A percentile compares a stretch with the other conserved stretches of the same genome.
These are phyloP conservation scores for Notolabrus celidotus DNA, from an alignment of 2,797 vertebrate genomes.

Conservation along the genomic window DNA sequence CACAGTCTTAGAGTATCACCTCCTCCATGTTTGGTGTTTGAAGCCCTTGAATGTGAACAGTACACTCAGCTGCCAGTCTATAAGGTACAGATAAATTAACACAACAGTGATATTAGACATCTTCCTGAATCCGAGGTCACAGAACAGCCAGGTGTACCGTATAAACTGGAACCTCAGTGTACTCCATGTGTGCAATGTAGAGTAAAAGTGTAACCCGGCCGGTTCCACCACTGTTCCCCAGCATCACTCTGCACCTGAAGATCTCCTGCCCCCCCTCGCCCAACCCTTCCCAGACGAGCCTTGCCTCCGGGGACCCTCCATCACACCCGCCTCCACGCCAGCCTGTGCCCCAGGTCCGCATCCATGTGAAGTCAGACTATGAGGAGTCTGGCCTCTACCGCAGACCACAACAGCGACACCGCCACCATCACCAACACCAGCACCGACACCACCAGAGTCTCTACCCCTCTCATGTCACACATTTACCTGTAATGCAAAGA, in stretches of 20 bases:
- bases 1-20: background rate
- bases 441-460: conserved; percentile 5
- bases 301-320: conserved; percentile 16
- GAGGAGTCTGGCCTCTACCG: conserved; percentile 79
- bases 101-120: background rate
- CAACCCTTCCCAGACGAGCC: conserved; percentile 78
- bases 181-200: background rate
- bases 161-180: conserved; percentile 5
- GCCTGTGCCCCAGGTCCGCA: conserved; percentile 85
- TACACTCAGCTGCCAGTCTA: background rate
- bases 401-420: background rate
- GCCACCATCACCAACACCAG: background rate
- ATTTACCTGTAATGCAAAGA: conserved; percentile 1
- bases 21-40: background rate
- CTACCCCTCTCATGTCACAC: background rate
- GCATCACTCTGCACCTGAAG: conserved; percentile 92
- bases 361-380: conserved; percentile 88
- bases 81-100: background rate
- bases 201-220: conserved; percentile 44
- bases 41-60: background rate
- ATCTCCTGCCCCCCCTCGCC: conserved; percentile 90
- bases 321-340: conserved; percentile 69
- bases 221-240: conserved; percentile 72
- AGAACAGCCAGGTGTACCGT: background rate
- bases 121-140: background rate